A percentile compares a stretch with the other conserved stretches of the same genome.
phyloP scores from a whole-genome alignment of 92 coral and sea anemone species.

The Parazoanthus swiftii region DNA sequence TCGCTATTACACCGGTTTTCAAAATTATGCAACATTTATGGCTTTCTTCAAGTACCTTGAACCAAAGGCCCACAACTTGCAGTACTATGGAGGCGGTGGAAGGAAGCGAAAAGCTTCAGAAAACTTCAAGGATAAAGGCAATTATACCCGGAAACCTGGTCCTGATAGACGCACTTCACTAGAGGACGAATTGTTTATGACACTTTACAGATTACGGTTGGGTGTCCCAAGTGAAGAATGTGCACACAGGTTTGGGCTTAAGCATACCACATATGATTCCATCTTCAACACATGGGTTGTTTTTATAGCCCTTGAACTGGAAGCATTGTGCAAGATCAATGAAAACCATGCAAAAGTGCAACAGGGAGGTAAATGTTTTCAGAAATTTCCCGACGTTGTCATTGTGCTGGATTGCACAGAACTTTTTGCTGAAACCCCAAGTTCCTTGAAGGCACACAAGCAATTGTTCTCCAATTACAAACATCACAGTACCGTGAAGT shows the following conservation, averaged over 20 bases:
- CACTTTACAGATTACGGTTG: slow-evolving; percentile 42
- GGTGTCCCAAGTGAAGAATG: slow-evolving; percentile 43
- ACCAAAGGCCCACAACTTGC: slow-evolving; percentile 37
- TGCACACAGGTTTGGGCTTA: slow-evolving; percentile 43
- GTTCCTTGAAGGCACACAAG: slow-evolving; percentile 35
- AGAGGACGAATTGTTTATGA: slow-evolving; percentile 45
- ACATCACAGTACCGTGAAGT: slow-evolving; percentile 47
- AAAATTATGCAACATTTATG: slow-evolving; percentile 7
- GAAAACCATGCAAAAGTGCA: slow-evolving; percentile 33
- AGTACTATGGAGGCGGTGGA: slow-evolving; percentile 45
- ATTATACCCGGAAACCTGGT: slow-evolving; percentile 37
- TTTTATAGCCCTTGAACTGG: slow-evolving; percentile 47
- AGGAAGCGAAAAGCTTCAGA: slow-evolving; percentile 34
- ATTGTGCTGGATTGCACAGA: slow-evolving; percentile 50
- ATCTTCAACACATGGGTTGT: slow-evolving; percentile 51
- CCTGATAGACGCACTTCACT: slow-evolving; percentile 48
- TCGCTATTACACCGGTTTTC: slow-evolving; percentile 1
- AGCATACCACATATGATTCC: slow-evolving; percentile 35
- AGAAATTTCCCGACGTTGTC: slow-evolving; percentile 43
- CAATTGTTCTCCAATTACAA: slow-evolving; percentile 44
- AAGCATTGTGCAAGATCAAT: slow-evolving; percentile 39
- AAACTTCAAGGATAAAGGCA: slow-evolving; percentile 44
- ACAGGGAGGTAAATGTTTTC: slow-evolving; percentile 21
- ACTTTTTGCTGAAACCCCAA: slow-evolving; percentile 48
- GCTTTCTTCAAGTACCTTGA: slow-evolving; percentile 5